Percentiles rank a stretch among this genome's conserved stretches.
Conservation (phyloP, 2,113 vertebrate species). For the Scomber japonicus region DNA sequence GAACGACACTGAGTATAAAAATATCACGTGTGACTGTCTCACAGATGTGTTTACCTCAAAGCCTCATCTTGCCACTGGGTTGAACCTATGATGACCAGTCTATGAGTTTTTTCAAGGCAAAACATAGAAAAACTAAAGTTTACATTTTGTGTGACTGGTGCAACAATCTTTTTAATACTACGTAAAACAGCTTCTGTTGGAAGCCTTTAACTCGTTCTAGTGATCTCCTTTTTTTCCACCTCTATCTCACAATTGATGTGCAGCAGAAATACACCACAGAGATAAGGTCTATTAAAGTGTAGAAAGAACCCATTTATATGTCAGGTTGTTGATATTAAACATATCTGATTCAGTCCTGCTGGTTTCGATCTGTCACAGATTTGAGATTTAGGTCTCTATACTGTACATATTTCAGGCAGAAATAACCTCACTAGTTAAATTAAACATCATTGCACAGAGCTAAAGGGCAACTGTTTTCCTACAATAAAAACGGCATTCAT, state of each 20-base stretch:
- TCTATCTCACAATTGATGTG: not conserved
- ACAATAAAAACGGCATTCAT: not conserved
- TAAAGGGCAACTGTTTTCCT: not conserved
- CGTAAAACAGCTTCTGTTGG: not conserved
- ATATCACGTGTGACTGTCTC: not conserved
- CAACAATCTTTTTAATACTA: not conserved
- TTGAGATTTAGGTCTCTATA: not conserved
- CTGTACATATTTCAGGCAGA: not conserved
- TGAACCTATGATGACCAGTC: slow-evolving; percentile 1
- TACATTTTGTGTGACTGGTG: too few species aligned
- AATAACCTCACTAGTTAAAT: not conserved
- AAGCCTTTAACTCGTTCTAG: not conserved
- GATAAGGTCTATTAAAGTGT: too few species aligned
- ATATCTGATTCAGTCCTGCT: slow-evolving; percentile 9
- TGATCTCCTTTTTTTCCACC: not conserved
- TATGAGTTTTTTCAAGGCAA: not conserved
- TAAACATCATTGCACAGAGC: not conserved
- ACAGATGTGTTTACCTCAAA: not conserved
- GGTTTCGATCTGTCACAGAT: slow-evolving; percentile 13
- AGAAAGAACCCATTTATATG: not conserved
- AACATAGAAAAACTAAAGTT: not conserved
- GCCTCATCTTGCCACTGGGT: not conserved
- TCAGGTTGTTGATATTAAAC: not conserved
- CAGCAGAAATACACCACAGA: too few species aligned
- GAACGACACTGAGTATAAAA: not conserved